Conservation (phyloP, 2,888 invertebrate genomes). For the Spisula subtruncata region DNA sequence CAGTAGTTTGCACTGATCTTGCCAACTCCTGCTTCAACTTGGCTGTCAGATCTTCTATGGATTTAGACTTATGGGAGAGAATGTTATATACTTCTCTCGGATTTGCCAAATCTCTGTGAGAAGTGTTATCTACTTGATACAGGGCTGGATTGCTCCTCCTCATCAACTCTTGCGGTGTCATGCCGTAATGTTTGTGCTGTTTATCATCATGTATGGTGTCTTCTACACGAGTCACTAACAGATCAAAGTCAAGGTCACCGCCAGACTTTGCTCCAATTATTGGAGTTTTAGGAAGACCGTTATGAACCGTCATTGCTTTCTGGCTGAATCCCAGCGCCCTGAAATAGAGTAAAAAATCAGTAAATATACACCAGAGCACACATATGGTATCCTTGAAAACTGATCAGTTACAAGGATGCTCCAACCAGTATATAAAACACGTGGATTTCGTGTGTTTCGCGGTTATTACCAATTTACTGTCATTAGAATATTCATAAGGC, state of each 20-base stretch:
- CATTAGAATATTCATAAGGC: too few species aligned
- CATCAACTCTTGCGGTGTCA: conserved; percentile 70
- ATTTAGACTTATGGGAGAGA: conserved; percentile 68
- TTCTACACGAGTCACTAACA: conserved; percentile 73
- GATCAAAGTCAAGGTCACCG: conserved; percentile 68
- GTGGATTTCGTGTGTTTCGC: too few species aligned
- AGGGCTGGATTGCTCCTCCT: conserved; percentile 70
- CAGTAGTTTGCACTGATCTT: conserved; percentile 60
- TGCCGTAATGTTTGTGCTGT: conserved; percentile 37
- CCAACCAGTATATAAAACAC: too few species aligned
- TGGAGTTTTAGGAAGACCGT: conserved; percentile 10
- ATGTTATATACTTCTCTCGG: conserved; percentile 74
- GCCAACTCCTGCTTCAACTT: conserved; percentile 67
- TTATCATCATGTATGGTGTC: conserved; percentile 69
- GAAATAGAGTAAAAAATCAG: neutral
- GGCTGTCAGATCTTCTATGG: conserved; percentile 65
- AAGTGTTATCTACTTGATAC: conserved; percentile 35
- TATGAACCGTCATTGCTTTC: neutral
- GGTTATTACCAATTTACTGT: too few species aligned
- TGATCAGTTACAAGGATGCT: too few species aligned
- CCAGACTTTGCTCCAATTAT: neutral
- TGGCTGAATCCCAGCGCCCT: conserved; percentile 36
- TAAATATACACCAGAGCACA: too few species aligned
- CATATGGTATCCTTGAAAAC: too few species aligned
- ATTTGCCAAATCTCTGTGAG: conserved; percentile 68